A percentile compares a stretch with the other conserved stretches of the same genome.
Conservation (phyloP, 2,797 vertebrate species). For the Acanthornis magna region DNA sequence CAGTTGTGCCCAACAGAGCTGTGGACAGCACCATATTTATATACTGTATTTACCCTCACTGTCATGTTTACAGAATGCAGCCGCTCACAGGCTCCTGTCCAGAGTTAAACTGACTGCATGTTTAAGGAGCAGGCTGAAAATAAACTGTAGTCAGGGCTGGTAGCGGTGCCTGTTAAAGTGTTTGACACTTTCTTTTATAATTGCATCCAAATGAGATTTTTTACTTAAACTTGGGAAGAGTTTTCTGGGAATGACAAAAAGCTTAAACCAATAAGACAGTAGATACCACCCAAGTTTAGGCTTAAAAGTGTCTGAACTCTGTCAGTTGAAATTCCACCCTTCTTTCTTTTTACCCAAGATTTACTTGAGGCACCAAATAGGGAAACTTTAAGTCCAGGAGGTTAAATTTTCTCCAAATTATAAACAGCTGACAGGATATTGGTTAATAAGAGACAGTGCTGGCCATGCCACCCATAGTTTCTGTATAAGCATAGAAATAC, state of each 20-base stretch:
- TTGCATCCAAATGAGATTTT: not conserved
- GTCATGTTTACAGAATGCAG: not conserved
- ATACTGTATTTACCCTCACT: not conserved
- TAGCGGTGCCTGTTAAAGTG: not conserved
- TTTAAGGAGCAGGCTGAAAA: not conserved
- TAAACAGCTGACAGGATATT: conserved; percentile 13
- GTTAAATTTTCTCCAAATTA: conserved; percentile 42
- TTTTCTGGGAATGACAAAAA: not conserved
- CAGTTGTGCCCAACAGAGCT: not conserved
- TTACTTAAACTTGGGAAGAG: not conserved
- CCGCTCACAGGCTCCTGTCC: not conserved
- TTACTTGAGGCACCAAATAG: not conserved
- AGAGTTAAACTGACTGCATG: not conserved
- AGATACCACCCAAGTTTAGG: not conserved
- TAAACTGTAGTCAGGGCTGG: not conserved
- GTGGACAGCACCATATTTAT: not conserved
- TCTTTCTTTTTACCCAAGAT: not conserved
- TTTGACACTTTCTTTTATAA: not conserved
- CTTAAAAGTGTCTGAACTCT: not conserved
- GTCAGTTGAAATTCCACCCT: not conserved
- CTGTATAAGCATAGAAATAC: not conserved
- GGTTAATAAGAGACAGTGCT: conserved; percentile 20
- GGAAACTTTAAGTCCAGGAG: not conserved
- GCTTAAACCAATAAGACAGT: not conserved
- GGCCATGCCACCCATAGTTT: not conserved